Percentiles rank a stretch among this genome's conserved stretches.
phyloP scores from a whole-genome alignment of 23 tunicate species.

The Halocynthia roretzi region DNA sequence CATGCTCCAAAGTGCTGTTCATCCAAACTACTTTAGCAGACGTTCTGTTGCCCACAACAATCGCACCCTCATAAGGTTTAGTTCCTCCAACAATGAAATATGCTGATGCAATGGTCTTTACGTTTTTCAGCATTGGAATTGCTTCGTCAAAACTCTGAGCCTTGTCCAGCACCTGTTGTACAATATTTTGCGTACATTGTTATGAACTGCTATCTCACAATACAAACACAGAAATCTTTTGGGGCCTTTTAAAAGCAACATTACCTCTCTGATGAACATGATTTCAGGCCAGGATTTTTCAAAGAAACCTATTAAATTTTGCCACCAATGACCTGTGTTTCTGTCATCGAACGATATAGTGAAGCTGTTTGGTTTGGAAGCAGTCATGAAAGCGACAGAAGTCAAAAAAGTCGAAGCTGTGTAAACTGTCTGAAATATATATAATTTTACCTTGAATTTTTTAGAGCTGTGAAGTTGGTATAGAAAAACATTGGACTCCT shows the following conservation, averaged over 20 bases:
- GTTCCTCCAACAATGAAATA: constrained; percentile 18
- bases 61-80: constrained; percentile 2
- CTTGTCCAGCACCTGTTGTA: constrained; percentile 1
- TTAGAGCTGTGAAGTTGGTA: no score
- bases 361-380: not conserved
- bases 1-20: constrained; percentile 1
- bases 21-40: not conserved
- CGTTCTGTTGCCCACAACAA: not conserved
- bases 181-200: not conserved
- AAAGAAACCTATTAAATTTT: not conserved
- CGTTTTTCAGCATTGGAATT: not conserved
- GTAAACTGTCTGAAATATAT: no score
- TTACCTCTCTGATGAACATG: constrained; percentile 3
- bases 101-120: not conserved
- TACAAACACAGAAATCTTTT: not conserved
- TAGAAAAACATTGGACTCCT: no score
- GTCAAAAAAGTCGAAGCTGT: no score
- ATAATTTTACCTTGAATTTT: no score
- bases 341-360: constrained; percentile 1
- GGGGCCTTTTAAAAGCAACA: not conserved
- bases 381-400: not conserved
- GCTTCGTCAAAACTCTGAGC: constrained; percentile 7
- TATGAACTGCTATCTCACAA: not conserved
- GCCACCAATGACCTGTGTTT: constrained; percentile 5
- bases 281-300: constrained; percentile 2